Percentiles rank a stretch among this genome's conserved stretches.
phyloP scores from a whole-genome alignment of 2,113 vertebrate genomes.

The Tragelaphus buxtoni region DNA sequence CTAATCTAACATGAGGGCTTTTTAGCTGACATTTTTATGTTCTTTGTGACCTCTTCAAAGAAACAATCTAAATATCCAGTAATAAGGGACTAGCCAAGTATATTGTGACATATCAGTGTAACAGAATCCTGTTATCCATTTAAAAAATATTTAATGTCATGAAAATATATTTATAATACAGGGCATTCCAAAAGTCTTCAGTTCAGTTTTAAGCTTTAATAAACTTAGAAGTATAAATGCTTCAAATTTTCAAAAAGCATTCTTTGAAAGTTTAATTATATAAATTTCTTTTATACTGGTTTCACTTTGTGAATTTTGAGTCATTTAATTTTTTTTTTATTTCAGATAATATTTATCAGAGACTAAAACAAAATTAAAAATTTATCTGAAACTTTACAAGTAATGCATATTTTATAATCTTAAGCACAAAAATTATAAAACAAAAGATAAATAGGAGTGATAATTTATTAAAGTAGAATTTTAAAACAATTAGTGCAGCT shows the following conservation, averaged over 20 bases:
- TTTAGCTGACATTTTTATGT: background rate
- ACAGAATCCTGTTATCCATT: background rate
- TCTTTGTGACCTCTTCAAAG: constrained; percentile 36
- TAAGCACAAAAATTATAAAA: no score
- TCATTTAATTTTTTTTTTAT: background rate
- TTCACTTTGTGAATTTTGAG: background rate
- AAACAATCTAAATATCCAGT: background rate
- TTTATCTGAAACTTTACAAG: background rate
- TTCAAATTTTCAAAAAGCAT: constrained; percentile 1
- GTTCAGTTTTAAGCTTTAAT: background rate
- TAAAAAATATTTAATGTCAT: background rate
- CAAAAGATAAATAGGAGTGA: no score
- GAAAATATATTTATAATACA: background rate
- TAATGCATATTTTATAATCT: constrained; percentile 18
- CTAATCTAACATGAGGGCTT: background rate
- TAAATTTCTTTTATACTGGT: background rate
- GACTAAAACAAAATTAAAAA: constrained; percentile 11
- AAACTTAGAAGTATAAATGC: background rate
- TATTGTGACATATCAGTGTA: background rate
- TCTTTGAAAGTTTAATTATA: background rate
- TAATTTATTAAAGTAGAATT: no score
- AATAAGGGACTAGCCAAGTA: background rate
- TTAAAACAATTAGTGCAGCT: no score
- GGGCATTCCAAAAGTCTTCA: background rate
- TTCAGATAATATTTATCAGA: constrained; percentile 13